Percentiles rank a stretch among this genome's conserved stretches.
Conservation (phyloP, 2,888 invertebrate genomes). For the Leucophenga maculata region DNA sequence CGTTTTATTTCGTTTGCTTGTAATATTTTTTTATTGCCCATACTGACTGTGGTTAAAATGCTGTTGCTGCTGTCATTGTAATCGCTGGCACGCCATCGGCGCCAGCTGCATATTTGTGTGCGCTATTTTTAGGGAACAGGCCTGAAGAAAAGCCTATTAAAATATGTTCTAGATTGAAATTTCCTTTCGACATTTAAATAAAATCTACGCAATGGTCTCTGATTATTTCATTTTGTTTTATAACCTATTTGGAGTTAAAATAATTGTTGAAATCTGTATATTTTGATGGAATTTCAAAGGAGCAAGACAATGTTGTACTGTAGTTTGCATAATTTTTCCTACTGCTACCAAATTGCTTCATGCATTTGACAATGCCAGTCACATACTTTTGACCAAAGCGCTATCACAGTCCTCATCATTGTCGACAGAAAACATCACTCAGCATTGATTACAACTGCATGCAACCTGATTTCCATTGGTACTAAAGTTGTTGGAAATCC, state of each 20-base stretch:
- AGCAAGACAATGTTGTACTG: too few relatives aligned
- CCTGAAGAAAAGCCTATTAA: not conserved
- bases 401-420: constrained; percentile 30
- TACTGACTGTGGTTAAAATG: not conserved
- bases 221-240: too few relatives aligned
- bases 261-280: too few relatives aligned
- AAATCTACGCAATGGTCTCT: too few relatives aligned
- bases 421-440: constrained; percentile 31
- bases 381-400: constrained; percentile 43
- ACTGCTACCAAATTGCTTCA: not conserved
- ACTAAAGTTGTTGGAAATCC: too few relatives aligned
- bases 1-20: constrained; percentile 50
- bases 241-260: too few relatives aligned
- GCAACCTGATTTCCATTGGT: not conserved
- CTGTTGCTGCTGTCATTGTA: constrained; percentile 7
- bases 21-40: constrained; percentile 4
- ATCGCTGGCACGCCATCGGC: constrained; percentile 5
- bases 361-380: constrained; percentile 43
- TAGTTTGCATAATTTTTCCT: not conserved
- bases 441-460: not conserved
- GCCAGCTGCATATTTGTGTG: constrained; percentile 1
- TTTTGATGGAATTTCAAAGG: too few relatives aligned
- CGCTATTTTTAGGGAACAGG: not conserved
- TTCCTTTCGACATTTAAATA: not conserved
- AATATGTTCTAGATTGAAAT: not conserved